Evolutionary conservation across 2,888 invertebrate genomes (phyloP).

Genomic region (Nymphalis c-album): DNA sequence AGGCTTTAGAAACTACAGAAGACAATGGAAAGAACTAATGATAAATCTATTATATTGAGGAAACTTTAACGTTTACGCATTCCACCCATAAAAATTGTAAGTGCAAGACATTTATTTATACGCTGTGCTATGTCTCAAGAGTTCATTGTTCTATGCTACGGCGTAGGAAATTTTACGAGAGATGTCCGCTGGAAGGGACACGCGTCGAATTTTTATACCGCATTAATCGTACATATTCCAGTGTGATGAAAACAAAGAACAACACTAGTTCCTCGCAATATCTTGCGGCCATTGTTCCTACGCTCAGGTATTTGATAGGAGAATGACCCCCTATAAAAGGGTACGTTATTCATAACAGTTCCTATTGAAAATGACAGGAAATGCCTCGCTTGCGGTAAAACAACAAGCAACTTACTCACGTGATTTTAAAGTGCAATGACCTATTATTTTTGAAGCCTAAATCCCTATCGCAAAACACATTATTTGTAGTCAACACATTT

Average conservation of each 20-base stretch:
- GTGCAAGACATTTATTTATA: constrained; percentile 30
- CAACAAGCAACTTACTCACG: constrained; percentile 49
- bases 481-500: constrained; percentile 42
- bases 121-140: constrained; percentile 40
- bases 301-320: constrained; percentile 54
- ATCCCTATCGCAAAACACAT: constrained; percentile 39
- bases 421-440: constrained; percentile 53
- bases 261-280: constrained; percentile 61
- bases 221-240: constrained; percentile 58
- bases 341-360: constrained; percentile 64
- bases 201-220: constrained; percentile 73
- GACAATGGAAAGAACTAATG: constrained; percentile 29
- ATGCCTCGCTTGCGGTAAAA: constrained; percentile 46
- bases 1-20: constrained; percentile 19
- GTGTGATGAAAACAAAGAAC: constrained; percentile 66
- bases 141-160: constrained; percentile 69
- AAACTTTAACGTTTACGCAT: constrained; percentile 32
- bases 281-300: constrained; percentile 71
- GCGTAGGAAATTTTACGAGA: constrained; percentile 71
- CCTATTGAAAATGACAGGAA: constrained; percentile 62
- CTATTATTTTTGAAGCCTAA: constrained; percentile 43
- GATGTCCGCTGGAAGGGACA: constrained; percentile 62
- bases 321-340: constrained; percentile 74
- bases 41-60: constrained; percentile 32
- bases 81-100: constrained; percentile 26